Base-by-base conservation (phyloP, 92 coral and sea anemone species). In the Parazoanthus atlanticus region DNA sequence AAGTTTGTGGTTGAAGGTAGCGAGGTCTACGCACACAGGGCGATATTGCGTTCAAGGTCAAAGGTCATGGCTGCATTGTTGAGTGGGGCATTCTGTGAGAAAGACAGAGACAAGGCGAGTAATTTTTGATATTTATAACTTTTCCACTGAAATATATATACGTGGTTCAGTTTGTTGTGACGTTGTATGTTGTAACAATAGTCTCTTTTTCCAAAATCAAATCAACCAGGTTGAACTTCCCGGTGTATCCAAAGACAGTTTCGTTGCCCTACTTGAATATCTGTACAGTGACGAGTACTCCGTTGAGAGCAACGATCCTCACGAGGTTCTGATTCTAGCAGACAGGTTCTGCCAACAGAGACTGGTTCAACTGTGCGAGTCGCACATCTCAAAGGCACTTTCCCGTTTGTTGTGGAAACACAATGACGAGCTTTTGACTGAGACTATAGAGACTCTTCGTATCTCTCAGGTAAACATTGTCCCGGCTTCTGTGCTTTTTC, bases 261-360 rank as follows among this genome's bases (percentile, higher is more conserved):
- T 82, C 15, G n/a, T 66, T n/a, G 33, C 86, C 19, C 61, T 82
- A 10, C 64, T 82, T 5, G 86, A 82, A 8, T 82, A 82, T 10
- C 34, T 82, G 76, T 82, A 82, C 38, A 67, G 86, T 72, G 86
- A 82, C 26, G 56, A 7, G 25, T 82, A 69, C 47, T 23, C 76
- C 76, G 58, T 33, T 9, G 64, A 82, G 30, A 28, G 10, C 3
- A 64, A 3, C 3, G 61, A 67, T 26, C 76, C 86, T 4, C 38
- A 6, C 58, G 86, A 82, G 19, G 33, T 82, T 66, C 56, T 82
- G 86, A 67, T 82, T 29, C 86, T 82, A 34, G 86, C 86, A 26
- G 86, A 82, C 86, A 82, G 86, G 46, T 82, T 82, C 26, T 82
- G 86, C 72, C 33, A 15, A 38, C 86, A 82, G 26, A 36, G 86